phyloP scores from a whole-genome alignment of 2,888 invertebrate genomes.

The Cerceris rybyensis region DNA sequence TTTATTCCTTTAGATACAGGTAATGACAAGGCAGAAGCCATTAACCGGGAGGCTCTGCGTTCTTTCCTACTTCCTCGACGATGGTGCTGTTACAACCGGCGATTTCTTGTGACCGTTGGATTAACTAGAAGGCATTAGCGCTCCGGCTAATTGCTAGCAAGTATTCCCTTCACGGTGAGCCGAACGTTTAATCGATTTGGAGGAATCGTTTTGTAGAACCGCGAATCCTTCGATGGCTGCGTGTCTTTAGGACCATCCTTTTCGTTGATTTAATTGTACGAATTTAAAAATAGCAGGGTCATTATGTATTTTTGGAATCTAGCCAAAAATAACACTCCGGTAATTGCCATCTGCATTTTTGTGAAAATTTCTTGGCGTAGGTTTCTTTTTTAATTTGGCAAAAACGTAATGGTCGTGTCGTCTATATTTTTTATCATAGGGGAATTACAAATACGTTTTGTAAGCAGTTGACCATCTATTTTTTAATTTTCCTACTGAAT shows the following conservation, averaged over 20 bases:
- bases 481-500: too few species aligned
- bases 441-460: too few species aligned
- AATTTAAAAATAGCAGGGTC: background rate
- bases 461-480: too few species aligned
- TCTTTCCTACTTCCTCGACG: constrained; percentile 65
- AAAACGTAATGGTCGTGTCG: too few species aligned
- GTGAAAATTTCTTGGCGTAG: too few species aligned
- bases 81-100: constrained; percentile 50
- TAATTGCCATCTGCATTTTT: too few species aligned
- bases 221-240: constrained; percentile 31
- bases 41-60: constrained; percentile 66
- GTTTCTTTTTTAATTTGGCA: too few species aligned
- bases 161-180: constrained; percentile 70
- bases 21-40: constrained; percentile 57
- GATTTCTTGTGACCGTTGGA: constrained; percentile 62
- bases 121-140: constrained; percentile 76
- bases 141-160: constrained; percentile 74
- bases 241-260: constrained; percentile 40
- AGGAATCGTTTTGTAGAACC: constrained; percentile 61
- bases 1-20: constrained; percentile 52
- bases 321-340: too few species aligned
- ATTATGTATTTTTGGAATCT: too few species aligned
- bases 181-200: constrained; percentile 74
- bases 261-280: constrained; percentile 16
- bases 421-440: too few species aligned